Evolutionary conservation across 2,888 invertebrate genomes (phyloP).

Genomic region (Germaria angustata): DNA sequence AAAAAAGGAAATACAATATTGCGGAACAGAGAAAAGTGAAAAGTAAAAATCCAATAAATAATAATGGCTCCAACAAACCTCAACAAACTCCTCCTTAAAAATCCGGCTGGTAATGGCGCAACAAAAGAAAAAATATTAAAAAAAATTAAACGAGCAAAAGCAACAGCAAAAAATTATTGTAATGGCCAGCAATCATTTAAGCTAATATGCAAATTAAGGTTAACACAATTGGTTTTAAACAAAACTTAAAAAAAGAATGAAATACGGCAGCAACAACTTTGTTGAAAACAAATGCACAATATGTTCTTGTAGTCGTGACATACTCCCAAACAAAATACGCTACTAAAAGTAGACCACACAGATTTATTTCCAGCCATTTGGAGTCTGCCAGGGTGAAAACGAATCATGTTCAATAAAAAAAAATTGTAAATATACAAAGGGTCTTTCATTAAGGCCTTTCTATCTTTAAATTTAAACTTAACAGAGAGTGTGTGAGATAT

Average conservation of each 20-base stretch:
- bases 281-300: slow-evolving; percentile 15
- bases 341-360: slow-evolving; percentile 19
- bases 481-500: too few species aligned
- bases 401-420: not conserved
- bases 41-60: slow-evolving; percentile 59
- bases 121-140: not conserved
- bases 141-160: not conserved
- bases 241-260: not conserved
- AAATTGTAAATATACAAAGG: slow-evolving; percentile 9
- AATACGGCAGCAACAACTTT: slow-evolving; percentile 17
- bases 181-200: slow-evolving; percentile 65
- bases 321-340: not conserved
- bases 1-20: slow-evolving; percentile 36
- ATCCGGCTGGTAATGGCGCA: not conserved
- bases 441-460: too few species aligned
- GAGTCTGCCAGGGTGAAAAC: not conserved
- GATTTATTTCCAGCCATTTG: not conserved
- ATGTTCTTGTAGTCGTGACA: slow-evolving; percentile 39
- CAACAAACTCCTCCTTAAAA: slow-evolving; percentile 45
- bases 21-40: slow-evolving; percentile 11
- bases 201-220: slow-evolving; percentile 68
- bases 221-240: slow-evolving; percentile 64
- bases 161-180: slow-evolving; percentile 31
- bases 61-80: slow-evolving; percentile 51
- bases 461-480: too few species aligned